Conservation (phyloP, 2,113 vertebrate genomes). For the Picathartes gymnocephalus region DNA sequence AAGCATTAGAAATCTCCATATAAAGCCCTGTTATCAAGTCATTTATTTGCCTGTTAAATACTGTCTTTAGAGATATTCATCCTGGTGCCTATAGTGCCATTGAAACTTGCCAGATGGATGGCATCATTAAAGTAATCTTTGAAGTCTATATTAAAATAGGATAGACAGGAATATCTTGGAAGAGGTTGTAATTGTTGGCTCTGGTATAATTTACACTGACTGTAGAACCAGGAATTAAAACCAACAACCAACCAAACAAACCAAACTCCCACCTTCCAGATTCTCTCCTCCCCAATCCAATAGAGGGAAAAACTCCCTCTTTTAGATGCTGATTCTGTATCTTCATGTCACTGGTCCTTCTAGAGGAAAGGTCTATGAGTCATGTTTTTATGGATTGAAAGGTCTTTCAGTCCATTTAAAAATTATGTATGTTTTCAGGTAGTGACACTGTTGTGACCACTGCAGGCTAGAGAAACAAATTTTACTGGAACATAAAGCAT, state of each 20-base stretch:
- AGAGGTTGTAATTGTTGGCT: not conserved
- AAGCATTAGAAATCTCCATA: not conserved
- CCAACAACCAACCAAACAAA: not conserved
- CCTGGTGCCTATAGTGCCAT: not conserved
- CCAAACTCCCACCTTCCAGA: too few species aligned
- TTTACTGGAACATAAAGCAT: not conserved
- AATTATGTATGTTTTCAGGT: not conserved
- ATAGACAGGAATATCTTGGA: not conserved
- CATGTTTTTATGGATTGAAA: not conserved
- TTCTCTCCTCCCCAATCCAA: rapidly evolving
- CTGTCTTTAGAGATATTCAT: not conserved
- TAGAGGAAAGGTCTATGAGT: not conserved
- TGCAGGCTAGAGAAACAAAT: not conserved
- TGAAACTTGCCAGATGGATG: not conserved
- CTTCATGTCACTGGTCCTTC: not conserved
- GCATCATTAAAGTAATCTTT: not conserved
- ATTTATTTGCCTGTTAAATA: not conserved
- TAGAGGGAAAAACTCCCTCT: not conserved
- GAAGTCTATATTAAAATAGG: not conserved
- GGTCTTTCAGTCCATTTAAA: not conserved
- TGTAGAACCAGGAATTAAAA: not conserved
- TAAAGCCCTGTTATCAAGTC: not conserved
- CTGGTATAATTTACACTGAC: not conserved
- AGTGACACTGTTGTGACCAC: not conserved
- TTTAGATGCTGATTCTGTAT: not conserved